Evolutionary conservation across 2,888 invertebrate genomes (phyloP), one percentile per base, ranked within the genome.

Genomic region (Perizoma flavofasciatum): DNA sequence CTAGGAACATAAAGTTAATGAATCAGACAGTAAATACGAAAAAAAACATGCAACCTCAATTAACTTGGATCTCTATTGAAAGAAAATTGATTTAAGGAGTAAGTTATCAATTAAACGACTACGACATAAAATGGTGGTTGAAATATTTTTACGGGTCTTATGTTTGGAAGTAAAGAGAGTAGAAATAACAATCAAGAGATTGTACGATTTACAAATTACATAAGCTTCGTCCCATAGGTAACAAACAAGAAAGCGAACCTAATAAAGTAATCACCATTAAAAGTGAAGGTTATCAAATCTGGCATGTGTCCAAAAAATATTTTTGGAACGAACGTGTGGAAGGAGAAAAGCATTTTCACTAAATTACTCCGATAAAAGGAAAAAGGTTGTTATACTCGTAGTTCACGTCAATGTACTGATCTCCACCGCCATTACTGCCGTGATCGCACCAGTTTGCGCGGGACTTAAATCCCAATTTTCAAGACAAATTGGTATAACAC

Each of bases 211-310:
- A 49, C 55, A 67, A 66, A 70, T 54, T 63, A 65, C 59, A 65
- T 61, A 63, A 61, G 70, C 73, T 66, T 68, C 73, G 73, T 81
- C 78, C 80, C 73, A 83, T 79, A 82, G 79, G 77, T 81, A 78
- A 71, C 72, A 65, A 59, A 56, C 59, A 83, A 71, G 88, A 88
- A 88, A 89, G 89, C 86, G 88, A 86, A 83, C 75, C 87, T 80
- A 86, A 88, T 81, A 72, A 77, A 77, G 78, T 78, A 79, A 85
- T 86, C 79, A 85, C 78, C 72, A 75, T 85, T 84, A 88, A 89
- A 89, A 89, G 88, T 86, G 84, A 83, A 78, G 68, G 74, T 76
- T 88, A 88, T 86, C 80, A 82, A 81, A 82, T 82, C 81, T 74
- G 74, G 75, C 76, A 75, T 76, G 75, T 78, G 61, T 63, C 58